Base-by-base conservation (phyloP, 2,888 invertebrate genomes). In the Dysmachus trigonus region DNA sequence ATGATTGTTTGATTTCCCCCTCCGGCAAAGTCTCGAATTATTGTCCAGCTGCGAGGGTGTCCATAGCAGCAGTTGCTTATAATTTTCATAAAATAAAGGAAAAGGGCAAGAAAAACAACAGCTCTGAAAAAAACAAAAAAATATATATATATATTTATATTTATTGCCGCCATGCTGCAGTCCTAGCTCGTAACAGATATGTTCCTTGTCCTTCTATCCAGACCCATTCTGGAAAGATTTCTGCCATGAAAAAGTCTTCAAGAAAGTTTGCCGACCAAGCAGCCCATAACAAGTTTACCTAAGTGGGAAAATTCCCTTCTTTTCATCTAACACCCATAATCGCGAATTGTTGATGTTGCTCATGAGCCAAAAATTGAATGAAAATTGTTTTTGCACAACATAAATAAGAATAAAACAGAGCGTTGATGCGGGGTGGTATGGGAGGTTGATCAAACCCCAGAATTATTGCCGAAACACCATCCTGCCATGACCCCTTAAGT, bases 321-420 rank as follows among this genome's bases (percentile, higher is more conserved):
- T 71, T 82, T 82, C 71, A 82, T 82, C 82, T 71, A 62, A 82
- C 82, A 82, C 35, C 71, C 53, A 82, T 82, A 82, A 82, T 82
- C 82, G 62, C 82, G 82, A 82, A 82, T 82, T 82, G 82, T 62
- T 82, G 82, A 82, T 82, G 82, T 82, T 62, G 82, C 62, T 82
- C 82, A 82, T 82, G 82, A 71, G 82, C 82, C 82, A 82, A 62
- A 82, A 82, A 82, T 82, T 82, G 82, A 82, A 82, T 82, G 82
- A 82, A 82, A 82, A 82, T 82, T 82, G 82, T 82, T 82, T 82
- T 82, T 53, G 33, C 31, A 82, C 35, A 35, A 62, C 18, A 82
- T 82, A 82, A 82, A 82, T 82, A 82, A 33, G 30, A 82, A 82
- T 62, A 62, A 82, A 35, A 77, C 38, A 77, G 27, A 41, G 27